Evolutionary conservation across 2,797 vertebrate species (phyloP).

Genomic region (Acipenser ruthenus): DNA sequence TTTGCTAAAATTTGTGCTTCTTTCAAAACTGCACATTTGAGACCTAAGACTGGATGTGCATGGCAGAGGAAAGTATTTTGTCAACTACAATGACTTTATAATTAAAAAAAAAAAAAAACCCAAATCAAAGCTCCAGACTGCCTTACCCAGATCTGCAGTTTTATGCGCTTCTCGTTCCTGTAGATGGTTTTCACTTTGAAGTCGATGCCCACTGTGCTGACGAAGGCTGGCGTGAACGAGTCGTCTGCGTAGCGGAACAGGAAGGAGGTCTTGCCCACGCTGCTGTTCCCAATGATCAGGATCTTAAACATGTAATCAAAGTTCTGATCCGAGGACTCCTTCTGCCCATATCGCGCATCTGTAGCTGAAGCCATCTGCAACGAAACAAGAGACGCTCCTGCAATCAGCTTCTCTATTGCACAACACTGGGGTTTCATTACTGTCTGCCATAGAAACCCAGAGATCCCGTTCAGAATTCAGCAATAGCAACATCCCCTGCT

Average conservation of each 20-base stretch:
- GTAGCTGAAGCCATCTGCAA: conserved; percentile 63
- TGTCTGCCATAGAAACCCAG: too few species aligned
- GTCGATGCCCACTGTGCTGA: conserved; percentile 70
- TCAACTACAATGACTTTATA: too few species aligned
- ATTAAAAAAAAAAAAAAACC: too few species aligned
- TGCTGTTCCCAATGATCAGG: conserved; percentile 36
- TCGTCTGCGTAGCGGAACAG: conserved; percentile 69
- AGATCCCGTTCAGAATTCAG: too few species aligned
- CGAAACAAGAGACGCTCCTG: conserved; percentile 16
- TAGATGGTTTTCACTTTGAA: conserved; percentile 73
- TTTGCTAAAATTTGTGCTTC: too few species aligned
- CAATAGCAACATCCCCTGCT: too few species aligned
- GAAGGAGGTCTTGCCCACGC: conserved; percentile 71
- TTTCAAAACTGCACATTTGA: too few species aligned
- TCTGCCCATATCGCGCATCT: conserved; percentile 60
- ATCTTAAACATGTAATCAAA: conserved; percentile 76
- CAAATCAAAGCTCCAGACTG: too few species aligned
- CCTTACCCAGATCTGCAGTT: conserved; percentile 73
- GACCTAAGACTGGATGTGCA: too few species aligned
- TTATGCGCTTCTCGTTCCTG: conserved; percentile 72
- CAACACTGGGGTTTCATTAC: too few species aligned
- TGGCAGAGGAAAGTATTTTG: too few species aligned
- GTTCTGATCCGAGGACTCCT: conserved; percentile 68
- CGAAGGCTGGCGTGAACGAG: conserved; percentile 68
- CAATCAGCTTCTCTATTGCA: too few species aligned